Evolutionary conservation across 1,140 invertebrate species (phyloP), one percentile per base, ranked within the genome.

Genomic region (Andricus grossulariae): DNA sequence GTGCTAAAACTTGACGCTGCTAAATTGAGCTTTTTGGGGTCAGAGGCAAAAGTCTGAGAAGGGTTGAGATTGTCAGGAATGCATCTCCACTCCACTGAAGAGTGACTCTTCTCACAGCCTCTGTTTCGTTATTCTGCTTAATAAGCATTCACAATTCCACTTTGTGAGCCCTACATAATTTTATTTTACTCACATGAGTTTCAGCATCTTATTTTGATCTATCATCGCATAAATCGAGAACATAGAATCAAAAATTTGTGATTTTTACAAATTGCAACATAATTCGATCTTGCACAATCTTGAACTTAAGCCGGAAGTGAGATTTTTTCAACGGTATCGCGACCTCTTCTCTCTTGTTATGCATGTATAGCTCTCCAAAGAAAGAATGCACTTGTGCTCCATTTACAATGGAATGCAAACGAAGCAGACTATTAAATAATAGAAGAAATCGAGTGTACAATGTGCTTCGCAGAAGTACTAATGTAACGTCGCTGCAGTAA

Each of bases 401-500:
- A 83, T 82, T 82, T 50, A 71, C 21, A 71, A 71, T 71, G 80
- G 80, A 83, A 84, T 79, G 80, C 74, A 76, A 82, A 79, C 71
- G 60, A 80, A 71, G 74, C 72, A 72, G 55, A 12, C 60, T 76
- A 84, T 82, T 80, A 79, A 85, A 80, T 85, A 85, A 85, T 81
- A 57, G 72, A 79, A 71, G 72, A 57, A 82, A 80, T 82, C 77
- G 79, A 77, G 76, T 79, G 78, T 80, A 76, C 79, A 76, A 79
- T 84, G 72, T 72, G 72, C 12, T 45, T 32, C 75, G 72, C 51
- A 73, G 74, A 76, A 50, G 75, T 76, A 54, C 45, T 77, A 72
- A 52, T 66, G 19, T 71, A 75, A 73, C 49, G 60, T 70, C 50
- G 51, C 25, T 74, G 75, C 66, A 25, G 84, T 83, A 84, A 84